phyloP scores from a whole-genome alignment of 2,888 invertebrate species.

The Caenorhabditis sp. region DNA sequence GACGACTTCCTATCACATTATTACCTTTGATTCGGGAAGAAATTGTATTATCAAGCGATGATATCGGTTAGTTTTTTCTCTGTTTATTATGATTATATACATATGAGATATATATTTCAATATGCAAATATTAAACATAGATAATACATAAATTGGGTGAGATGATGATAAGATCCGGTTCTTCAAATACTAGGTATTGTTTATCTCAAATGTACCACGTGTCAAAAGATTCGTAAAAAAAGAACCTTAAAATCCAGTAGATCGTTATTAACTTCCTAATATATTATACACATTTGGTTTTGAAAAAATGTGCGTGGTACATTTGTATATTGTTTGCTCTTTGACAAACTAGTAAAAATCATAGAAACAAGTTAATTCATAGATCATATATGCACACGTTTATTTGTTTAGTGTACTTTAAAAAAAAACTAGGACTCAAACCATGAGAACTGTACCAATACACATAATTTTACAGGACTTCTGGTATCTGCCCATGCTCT shows the following conservation, averaged over 20 bases:
- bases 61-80: constrained; percentile 31
- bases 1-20: constrained; percentile 35
- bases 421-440: too few relatives aligned
- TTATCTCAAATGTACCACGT: too few relatives aligned
- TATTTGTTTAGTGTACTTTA: background rate
- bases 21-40: constrained; percentile 33
- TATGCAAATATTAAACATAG: background rate
- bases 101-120: background rate
- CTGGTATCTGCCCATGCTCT: constrained; percentile 51
- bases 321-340: too few relatives aligned
- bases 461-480: constrained; percentile 37
- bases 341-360: background rate
- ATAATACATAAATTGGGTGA: background rate
- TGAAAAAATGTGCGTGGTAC: too few relatives aligned
- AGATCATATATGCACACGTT: background rate
- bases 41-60: constrained; percentile 34
- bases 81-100: too few relatives aligned
- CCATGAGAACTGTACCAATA: too few relatives aligned
- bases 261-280: too few relatives aligned
- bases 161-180: background rate
- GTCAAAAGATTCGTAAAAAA: too few relatives aligned
- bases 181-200: too few relatives aligned
- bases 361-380: background rate
- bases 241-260: too few relatives aligned
- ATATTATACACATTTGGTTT: background rate